Evolutionary conservation across 2,888 invertebrate species (phyloP).

Genomic region (Sarcophaga caerulescens): DNA sequence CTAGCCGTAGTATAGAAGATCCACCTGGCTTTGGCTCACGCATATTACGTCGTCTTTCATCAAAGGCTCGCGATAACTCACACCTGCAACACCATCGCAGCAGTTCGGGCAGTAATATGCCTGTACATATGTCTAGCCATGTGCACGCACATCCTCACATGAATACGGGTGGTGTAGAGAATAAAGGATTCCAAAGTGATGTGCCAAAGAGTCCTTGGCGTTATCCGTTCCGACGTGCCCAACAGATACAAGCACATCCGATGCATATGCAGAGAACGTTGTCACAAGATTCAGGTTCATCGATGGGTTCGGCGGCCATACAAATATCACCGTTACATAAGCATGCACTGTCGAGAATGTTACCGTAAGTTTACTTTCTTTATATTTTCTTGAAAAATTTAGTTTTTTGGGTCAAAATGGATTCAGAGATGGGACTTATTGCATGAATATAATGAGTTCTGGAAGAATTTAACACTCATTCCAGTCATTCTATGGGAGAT

Average conservation of each 20-base stretch:
- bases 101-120: constrained; percentile 71
- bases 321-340: constrained; percentile 81
- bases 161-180: constrained; percentile 83
- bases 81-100: constrained; percentile 56
- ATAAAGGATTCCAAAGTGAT: constrained; percentile 86
- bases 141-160: constrained; percentile 72
- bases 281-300: constrained; percentile 84
- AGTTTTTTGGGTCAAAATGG: not conserved
- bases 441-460: too few relatives aligned
- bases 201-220: constrained; percentile 89
- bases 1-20: constrained; percentile 84
- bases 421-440: too few relatives aligned
- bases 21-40: constrained; percentile 85
- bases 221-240: constrained; percentile 83
- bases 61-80: constrained; percentile 84
- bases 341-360: constrained; percentile 79
- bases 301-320: constrained; percentile 82
- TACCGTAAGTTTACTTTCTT: constrained; percentile 77
- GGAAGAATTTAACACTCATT: too few relatives aligned
- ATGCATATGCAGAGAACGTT: constrained; percentile 82
- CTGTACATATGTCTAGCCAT: constrained; percentile 35
- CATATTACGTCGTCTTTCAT: constrained; percentile 88
- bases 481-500: too few relatives aligned
- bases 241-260: constrained; percentile 75
- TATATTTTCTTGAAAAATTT: not conserved